phyloP scores from a whole-genome alignment of 2,888 invertebrate species.

The Atethmia centrago region DNA sequence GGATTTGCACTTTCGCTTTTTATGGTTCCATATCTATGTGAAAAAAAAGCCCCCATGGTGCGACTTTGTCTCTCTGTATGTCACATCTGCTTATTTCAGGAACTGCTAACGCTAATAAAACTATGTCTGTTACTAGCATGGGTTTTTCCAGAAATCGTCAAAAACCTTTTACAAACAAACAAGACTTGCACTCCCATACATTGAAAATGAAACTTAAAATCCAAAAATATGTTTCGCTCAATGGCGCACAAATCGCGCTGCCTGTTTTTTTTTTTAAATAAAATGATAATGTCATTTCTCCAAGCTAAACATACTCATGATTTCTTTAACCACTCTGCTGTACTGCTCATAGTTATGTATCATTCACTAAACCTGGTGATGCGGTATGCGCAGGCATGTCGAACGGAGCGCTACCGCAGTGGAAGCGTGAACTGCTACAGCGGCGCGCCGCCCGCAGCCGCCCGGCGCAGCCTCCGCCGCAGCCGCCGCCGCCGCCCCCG shows the following conservation, averaged over 20 bases:
- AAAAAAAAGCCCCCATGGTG: too few relatives aligned
- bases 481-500: slow-evolving; percentile 75
- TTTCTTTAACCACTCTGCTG: not conserved
- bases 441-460: slow-evolving; percentile 90
- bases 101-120: not conserved
- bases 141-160: not conserved
- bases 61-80: not conserved
- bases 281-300: not conserved
- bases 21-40: not conserved
- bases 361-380: slow-evolving; percentile 4
- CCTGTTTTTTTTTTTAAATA: not conserved
- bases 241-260: too few relatives aligned
- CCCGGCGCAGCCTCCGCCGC: slow-evolving; percentile 69
- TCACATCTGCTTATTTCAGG: not conserved
- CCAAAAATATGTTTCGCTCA: too few relatives aligned
- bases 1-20: not conserved
- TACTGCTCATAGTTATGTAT: slow-evolving; percentile 2
- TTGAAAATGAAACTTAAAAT: not conserved
- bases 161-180: not conserved
- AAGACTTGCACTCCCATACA: not conserved
- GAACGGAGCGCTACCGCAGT: slow-evolving; percentile 92
- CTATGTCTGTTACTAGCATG: too few relatives aligned
- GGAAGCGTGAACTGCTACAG: slow-evolving; percentile 96
- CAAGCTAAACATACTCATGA: not conserved
- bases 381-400: slow-evolving; percentile 80